Base-by-base conservation (phyloP, 2,888 invertebrate genomes). In the Agonopterix alstromeriana region DNA sequence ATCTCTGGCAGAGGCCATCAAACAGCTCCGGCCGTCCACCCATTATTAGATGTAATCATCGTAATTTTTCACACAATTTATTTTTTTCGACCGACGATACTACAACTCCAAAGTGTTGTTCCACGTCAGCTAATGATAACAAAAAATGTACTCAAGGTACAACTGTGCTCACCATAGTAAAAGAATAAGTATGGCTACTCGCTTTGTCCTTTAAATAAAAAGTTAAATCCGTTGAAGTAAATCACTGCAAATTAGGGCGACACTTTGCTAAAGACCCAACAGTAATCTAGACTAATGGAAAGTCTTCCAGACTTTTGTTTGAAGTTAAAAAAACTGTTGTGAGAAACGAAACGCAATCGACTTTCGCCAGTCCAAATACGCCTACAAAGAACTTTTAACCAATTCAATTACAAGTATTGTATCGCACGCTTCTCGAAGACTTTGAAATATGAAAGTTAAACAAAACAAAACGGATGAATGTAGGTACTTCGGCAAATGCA, bases 61-160 rank as follows among this genome's bases (percentile, higher is more conserved):
- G 83, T 85, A 84, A 87, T 87, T 87, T 87, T 88, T 87, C 86
- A 87, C 88, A 85, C 86, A 85, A 83, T 87, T 82, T 83, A 77
- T 83, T 87, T 83, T 79, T 81, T 82, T 77, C 70, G 59, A 71
- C 67, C 68, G 67, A 67, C 74, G 72, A 67, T 75, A 77, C 73
- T 71, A 67, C 63, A 63, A 63, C 67, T 71, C 68, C 69, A 14
- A 42, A 76, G 75, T 77, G 77, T 79, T 80, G 76, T 78, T 81
- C 75, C 76, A 76, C 77, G 79, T 81, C 82, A 73, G 74, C 82
- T 87, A 87, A 87, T 87, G 84, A 84, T 71, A 77, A 81, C 80
- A 86, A 86, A 85, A 87, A 87, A 84, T 73, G 61, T 42, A 36
- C 42, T 17, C 46, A 10, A 45, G 27, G 7, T 27, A 11, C 5